Base-by-base conservation (phyloP, 35 echinoderm and acorn worm genomes). In the Chiridota heheva region DNA sequence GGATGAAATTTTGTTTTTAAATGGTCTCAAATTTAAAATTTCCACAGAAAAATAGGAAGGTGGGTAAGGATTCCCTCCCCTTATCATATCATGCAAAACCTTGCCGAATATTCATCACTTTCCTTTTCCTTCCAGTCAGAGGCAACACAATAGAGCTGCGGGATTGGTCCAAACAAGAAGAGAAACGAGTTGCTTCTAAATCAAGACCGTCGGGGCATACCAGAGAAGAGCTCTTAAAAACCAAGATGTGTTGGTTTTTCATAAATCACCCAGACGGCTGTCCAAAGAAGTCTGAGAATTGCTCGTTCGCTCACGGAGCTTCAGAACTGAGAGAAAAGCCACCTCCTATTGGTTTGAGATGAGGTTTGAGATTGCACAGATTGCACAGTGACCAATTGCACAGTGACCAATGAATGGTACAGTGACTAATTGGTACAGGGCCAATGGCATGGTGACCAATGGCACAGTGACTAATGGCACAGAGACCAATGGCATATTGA, bases 241-340 rank as follows among this genome's bases (percentile, higher is more conserved):
- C 82, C 1, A 90, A 86, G 36, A 69, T 82, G 36, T 96, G 92
- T 62, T 96, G 92, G 92, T 85, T 85, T 29, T 82, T 82, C 39
- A 15, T 55, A 20, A 43, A 79, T 1, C 87, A 90, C 40, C 92
- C 92, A 17, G 83, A 96, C 31, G 83, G 92, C 3, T 96, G 92
- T 64, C 92, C 87, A n/a, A 39, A 45, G 27, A 2, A 33, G 27
- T 41, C 68, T 5, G 34, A 67, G 5, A 60, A 69, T 44, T 96
- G 92, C 61, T 70, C 82, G 30, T 96, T 90, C 80, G 92, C 92
- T 4, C 92, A 96, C 73, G 87, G 92, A 36, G n/a, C 51, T 8
- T 70, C n/a, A 2, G 92, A 96, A 25, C 30, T 90, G 15, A 90
- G 81, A 70, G n/a, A n/a, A n/a, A n/a, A n/a, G n/a, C n/a, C n/a